A percentile compares a stretch with the other conserved stretches of the same genome.
phyloP scores from a whole-genome alignment of 1,140 invertebrate genomes.

The Pseudoatta argentina region DNA sequence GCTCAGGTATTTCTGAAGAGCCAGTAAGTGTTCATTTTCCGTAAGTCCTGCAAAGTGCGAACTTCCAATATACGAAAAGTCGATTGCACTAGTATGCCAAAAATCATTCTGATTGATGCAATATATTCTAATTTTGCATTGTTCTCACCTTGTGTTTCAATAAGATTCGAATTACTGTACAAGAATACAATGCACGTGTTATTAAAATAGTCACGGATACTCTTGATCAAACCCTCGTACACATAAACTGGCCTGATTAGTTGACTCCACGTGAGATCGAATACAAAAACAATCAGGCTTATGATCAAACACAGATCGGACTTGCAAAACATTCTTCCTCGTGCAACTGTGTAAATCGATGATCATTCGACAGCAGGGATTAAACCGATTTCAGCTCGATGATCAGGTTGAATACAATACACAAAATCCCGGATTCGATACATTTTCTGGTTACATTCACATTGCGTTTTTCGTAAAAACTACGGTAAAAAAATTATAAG shows the following conservation, averaged over 20 bases:
- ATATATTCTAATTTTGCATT: background rate
- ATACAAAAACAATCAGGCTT: background rate
- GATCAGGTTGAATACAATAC: background rate
- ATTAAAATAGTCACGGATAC: conserved; percentile 81
- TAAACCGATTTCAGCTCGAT: background rate
- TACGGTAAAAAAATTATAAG: background rate
- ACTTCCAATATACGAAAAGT: background rate
- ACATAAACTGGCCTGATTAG: conserved; percentile 79
- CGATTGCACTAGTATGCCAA: background rate
- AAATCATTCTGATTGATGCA: background rate
- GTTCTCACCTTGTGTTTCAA: conserved; percentile 77
- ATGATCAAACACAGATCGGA: background rate
- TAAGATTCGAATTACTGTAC: conserved; percentile 73
- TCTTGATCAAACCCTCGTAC: conserved; percentile 78
- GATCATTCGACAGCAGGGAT: background rate
- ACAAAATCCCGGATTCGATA: background rate
- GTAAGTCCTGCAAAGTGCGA: conserved; percentile 61
- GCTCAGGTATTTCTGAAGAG: conserved; percentile 75
- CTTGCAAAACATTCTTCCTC: conserved; percentile 4
- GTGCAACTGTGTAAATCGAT: background rate
- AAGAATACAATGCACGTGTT: conserved; percentile 83
- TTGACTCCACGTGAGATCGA: background rate
- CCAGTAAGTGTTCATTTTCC: conserved; percentile 61
- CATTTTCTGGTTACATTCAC: background rate
- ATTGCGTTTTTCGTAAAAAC: background rate